A percentile compares a stretch with the other conserved stretches of the same genome.
These are phyloP conservation scores for Leptopilina syphax DNA, from an alignment of 2,888 invertebrate genomes.

Conservation along the genomic window DNA sequence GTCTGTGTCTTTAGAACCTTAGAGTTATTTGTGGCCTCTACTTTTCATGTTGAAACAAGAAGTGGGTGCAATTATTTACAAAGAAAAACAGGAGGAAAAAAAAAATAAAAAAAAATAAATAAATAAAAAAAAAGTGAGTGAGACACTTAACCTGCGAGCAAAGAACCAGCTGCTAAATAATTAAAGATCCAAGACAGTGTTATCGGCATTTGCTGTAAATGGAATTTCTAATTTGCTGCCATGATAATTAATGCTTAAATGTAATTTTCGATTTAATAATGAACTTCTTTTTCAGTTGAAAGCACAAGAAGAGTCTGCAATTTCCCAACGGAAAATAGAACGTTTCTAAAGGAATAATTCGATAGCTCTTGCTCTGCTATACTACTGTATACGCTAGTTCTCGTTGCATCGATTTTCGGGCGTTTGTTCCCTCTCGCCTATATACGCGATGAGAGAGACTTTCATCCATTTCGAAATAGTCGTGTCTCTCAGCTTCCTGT, in stretches of 20 bases:
- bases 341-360: conserved; percentile 26
- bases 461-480: conserved; percentile 28
- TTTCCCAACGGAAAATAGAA: background rate
- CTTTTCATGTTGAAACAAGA: background rate
- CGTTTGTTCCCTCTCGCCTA: conserved; percentile 26
- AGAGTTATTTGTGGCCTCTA: conserved; percentile 4
- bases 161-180: conserved; percentile 56
- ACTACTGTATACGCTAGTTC: background rate
- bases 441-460: conserved; percentile 20
- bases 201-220: conserved; percentile 51
- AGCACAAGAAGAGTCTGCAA: conserved; percentile 12
- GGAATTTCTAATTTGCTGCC: conserved; percentile 60
- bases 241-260: conserved; percentile 50
- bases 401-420: conserved; percentile 60
- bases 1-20: conserved; percentile 14
- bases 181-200: conserved; percentile 49
- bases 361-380: conserved; percentile 1
- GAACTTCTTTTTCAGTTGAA: conserved; percentile 23
- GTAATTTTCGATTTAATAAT: conserved; percentile 36
- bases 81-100: background rate
- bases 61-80: conserved; percentile 27
- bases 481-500: conserved; percentile 3
- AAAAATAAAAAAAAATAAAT: too few species aligned
- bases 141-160: background rate
- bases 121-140: background rate